Base-by-base conservation (phyloP, 2,888 invertebrate species). In the Colletes collaris region DNA sequence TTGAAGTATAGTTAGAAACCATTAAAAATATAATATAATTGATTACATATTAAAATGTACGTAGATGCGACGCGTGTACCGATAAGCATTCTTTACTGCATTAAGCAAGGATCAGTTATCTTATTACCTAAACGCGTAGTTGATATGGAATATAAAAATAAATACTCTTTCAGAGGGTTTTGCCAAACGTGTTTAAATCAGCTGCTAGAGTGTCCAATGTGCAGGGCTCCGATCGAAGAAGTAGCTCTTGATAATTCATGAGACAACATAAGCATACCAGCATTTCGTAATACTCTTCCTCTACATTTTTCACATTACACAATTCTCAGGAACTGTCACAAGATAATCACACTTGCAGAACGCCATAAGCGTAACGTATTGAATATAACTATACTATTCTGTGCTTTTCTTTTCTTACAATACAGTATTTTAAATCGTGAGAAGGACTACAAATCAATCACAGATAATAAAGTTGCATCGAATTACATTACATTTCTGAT, bases 171-270 rank as follows among this genome's bases (percentile, higher is more conserved):
- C 93, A 95, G 97, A 93, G 98, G 98, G 53, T 98, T 98, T 93
- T 98, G 98, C 94, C 94, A 94, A 63, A 93, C 95, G 13, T 98
- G 98, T 94, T 96, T 96, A 13, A 94, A 95, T 73, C 96, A 97
- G 91, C 92, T 98, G 85, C 95, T 95, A 84, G 96, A 96, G 86
- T 98, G 98, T 93, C 98, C 98, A 13, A 95, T 98, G 95, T 98
- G 98, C 93, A 95, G 98, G 86, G 94, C 95, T 74, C 93, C 94
- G 63, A 96, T 97, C 86, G 93, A 94, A 87, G 93, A 94, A 89
- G 92, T 94, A 80, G 87, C 86, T 60, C 89, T 93, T 70, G 94
- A 94, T 83, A 93, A 92, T 90, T 93, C 93, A 87, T 94, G 94
- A 94, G 93, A 92, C 80, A 77, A 69, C 88, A 89, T 79, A 72